Percentiles rank a stretch among this genome's conserved stretches.
Evolutionary conservation across 2,888 invertebrate species (phyloP).

Genomic region (Acronicta psi): DNA sequence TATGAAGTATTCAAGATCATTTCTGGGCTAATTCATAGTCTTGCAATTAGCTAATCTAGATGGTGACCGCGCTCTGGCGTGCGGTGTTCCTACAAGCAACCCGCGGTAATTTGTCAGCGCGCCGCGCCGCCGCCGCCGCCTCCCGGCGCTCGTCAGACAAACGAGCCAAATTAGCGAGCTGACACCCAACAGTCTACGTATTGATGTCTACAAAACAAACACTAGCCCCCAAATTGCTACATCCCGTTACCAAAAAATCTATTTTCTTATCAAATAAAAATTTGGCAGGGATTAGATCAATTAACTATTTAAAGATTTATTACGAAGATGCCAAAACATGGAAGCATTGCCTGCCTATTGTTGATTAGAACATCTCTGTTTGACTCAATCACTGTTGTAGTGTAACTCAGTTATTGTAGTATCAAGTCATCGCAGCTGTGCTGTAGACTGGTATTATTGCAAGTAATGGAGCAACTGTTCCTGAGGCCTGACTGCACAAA

Average conservation of each 20-base stretch:
- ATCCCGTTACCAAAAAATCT: too few species aligned
- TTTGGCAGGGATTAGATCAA: too few species aligned
- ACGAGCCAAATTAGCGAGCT: slow-evolving; percentile 49
- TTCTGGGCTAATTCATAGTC: neutral
- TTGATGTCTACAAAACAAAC: slow-evolving; percentile 3
- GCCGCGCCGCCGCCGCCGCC: neutral
- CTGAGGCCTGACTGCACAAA: neutral
- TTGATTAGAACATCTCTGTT: too few species aligned
- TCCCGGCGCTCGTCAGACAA: slow-evolving; percentile 38
- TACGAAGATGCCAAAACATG: too few species aligned
- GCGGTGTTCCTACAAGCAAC: neutral
- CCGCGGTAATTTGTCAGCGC: slow-evolving; percentile 7
- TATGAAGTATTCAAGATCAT: neutral
- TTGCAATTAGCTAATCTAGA: slow-evolving; percentile 6
- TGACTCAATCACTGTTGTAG: too few species aligned
- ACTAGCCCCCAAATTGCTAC: neutral
- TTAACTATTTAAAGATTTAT: too few species aligned
- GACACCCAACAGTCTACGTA: slow-evolving; percentile 10
- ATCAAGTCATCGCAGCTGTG: neutral
- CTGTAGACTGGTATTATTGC: slow-evolving; percentile 11
- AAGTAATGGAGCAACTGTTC: too few species aligned
- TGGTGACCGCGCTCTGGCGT: slow-evolving; percentile 3
- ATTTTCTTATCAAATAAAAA: too few species aligned
- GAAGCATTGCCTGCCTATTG: too few species aligned
- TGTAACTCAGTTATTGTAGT: neutral